These are phyloP conservation scores for Sinocyclocheilus anshuiensis DNA, from an alignment of 2,113 vertebrate species.

Conservation along the genomic window DNA sequence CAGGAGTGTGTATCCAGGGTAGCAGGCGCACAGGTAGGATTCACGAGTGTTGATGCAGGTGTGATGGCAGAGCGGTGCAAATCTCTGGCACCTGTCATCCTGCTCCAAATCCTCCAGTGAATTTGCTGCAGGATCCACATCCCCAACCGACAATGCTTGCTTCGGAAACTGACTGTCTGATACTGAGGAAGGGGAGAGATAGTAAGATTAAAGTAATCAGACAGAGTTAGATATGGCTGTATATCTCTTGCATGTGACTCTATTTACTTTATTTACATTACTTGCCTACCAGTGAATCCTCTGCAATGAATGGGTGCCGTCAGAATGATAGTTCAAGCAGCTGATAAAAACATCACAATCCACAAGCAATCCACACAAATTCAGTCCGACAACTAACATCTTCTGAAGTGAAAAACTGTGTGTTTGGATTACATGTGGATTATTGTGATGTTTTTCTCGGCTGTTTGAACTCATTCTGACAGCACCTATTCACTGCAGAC, in stretches of 20 bases:
- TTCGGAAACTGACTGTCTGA: conserved; percentile 77
- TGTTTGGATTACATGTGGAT: not conserved
- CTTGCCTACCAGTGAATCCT: not conserved
- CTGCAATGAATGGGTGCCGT: not conserved
- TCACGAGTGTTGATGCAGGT: conserved; percentile 80
- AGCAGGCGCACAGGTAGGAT: conserved; percentile 86
- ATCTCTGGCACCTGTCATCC: conserved; percentile 82
- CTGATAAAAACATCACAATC: not conserved
- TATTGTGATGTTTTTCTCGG: not conserved
- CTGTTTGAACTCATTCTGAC: no score
- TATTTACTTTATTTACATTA: not conserved
- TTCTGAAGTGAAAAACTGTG: not conserved
- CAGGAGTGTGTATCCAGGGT: conserved; percentile 82
- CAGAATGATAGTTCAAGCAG: not conserved
- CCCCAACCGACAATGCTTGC: conserved; percentile 81
- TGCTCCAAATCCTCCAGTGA: conserved; percentile 75
- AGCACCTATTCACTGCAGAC: no score
- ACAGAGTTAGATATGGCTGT: not conserved
- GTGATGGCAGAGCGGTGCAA: conserved; percentile 80
- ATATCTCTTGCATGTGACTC: not conserved
- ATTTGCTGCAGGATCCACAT: conserved; percentile 70
- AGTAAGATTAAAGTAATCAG: not conserved
- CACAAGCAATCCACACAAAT: no score
- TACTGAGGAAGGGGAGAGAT: conserved; percentile 66
- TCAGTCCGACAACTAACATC: not conserved